A percentile compares a stretch with the other conserved stretches of the same genome.
phyloP scores from a whole-genome alignment of 2,113 vertebrate genomes.

The Apteryx owenii region DNA sequence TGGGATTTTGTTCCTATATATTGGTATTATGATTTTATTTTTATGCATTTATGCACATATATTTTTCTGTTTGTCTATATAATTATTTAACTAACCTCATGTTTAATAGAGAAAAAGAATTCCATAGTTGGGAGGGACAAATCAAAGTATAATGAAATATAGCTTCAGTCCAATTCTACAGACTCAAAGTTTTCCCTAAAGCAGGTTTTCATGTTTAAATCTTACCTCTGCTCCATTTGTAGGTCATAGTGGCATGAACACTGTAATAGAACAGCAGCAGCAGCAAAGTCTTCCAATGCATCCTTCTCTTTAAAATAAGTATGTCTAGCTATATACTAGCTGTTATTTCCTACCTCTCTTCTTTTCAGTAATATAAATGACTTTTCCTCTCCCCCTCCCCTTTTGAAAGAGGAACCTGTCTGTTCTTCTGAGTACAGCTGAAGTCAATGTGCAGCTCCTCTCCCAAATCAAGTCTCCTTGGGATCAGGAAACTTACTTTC shows the following conservation, averaged over 20 bases:
- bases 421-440: conserved; percentile 38
- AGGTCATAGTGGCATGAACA: conserved; percentile 62
- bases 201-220: conserved; percentile 49
- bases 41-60: neutral
- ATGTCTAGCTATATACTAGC: neutral
- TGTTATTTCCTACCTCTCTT: conserved; percentile 6
- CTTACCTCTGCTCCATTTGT: conserved; percentile 81
- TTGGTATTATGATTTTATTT: neutral
- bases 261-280: conserved; percentile 75
- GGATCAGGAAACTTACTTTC: conserved; percentile 76
- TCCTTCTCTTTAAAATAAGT: conserved; percentile 22
- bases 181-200: neutral
- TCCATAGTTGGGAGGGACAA: neutral
- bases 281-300: conserved; percentile 74
- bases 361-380: conserved; percentile 18
- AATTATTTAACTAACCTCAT: neutral
- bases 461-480: conserved; percentile 71
- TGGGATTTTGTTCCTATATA: neutral
- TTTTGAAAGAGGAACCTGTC: conserved; percentile 35
- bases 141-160: neutral
- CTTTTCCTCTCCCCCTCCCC: conserved; percentile 9
- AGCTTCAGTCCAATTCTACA: neutral
- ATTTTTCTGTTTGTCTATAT: neutral
- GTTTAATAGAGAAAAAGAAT: neutral
- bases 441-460: conserved; percentile 51